Evolutionary conservation across 2,113 vertebrate species (phyloP).

Genomic region (Pollimyrus isidori): DNA sequence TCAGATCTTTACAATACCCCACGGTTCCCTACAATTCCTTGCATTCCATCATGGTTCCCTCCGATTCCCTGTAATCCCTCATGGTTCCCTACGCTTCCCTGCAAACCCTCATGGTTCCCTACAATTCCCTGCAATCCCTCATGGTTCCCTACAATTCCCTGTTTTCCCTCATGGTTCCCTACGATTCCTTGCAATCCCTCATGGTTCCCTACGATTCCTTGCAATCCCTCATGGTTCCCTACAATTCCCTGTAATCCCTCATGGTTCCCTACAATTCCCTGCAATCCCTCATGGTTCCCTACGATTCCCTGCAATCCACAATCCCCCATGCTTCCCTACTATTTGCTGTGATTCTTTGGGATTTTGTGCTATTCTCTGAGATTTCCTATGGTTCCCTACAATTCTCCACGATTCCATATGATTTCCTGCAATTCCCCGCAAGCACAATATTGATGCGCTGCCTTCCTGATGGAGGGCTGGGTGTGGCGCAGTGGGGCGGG

Average conservation of each 20-base stretch:
- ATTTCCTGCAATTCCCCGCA: constrained; percentile 11
- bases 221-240: not conserved
- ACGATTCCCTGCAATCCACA: not conserved
- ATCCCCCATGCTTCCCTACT: not conserved
- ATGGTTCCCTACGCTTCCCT: not conserved
- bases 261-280: not conserved
- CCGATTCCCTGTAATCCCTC: not conserved
- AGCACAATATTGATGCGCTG: constrained; percentile 54
- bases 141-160: not conserved
- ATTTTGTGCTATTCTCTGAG: not conserved
- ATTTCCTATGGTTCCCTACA: no score
- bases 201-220: not conserved
- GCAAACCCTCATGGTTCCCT: no score
- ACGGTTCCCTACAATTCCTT: not conserved
- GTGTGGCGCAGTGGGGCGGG: constrained; percentile 39
- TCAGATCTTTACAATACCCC: not conserved
- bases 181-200: not conserved
- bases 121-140: not conserved
- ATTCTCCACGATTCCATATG: not conserved
- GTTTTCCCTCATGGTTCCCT: not conserved
- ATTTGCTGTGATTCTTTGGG: not conserved
- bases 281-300: not conserved
- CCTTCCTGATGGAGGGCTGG: constrained; percentile 53
- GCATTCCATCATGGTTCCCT: not conserved
- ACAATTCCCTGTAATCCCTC: not conserved